A percentile compares a stretch with the other conserved stretches of the same genome.
phyloP scores from a whole-genome alignment of 2,888 invertebrate species.

The Cylindroiulus punctatus region DNA sequence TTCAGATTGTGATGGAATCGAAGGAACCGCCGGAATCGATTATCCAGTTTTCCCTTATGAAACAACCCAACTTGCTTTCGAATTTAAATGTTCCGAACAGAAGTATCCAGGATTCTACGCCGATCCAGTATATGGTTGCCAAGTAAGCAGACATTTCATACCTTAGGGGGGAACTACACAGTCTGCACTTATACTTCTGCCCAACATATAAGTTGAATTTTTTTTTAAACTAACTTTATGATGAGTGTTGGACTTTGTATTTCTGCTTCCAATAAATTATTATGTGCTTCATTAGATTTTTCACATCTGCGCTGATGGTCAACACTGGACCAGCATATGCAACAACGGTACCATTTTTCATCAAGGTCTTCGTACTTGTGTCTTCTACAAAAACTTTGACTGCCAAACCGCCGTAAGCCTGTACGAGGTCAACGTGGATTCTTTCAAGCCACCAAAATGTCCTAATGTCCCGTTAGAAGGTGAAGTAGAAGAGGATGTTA shows the following conservation, averaged over 20 bases:
- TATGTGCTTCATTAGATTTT: slow-evolving; percentile 51
- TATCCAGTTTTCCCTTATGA: neutral
- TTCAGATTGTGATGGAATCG: neutral
- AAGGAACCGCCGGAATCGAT: neutral
- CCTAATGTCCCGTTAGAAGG: neutral
- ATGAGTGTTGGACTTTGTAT: too few species aligned
- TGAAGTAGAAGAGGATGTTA: neutral
- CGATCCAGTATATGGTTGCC: slow-evolving; percentile 87
- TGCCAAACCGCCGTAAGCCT: slow-evolving; percentile 52
- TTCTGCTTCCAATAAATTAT: too few species aligned
- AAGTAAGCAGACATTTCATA: slow-evolving; percentile 70
- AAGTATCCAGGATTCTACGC: slow-evolving; percentile 87
- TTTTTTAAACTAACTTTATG: too few species aligned
- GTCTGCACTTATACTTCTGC: too few species aligned
- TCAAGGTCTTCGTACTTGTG: slow-evolving; percentile 56
- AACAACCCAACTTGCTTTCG: neutral
- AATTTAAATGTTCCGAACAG: slow-evolving; percentile 81
- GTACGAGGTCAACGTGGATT: slow-evolving; percentile 57
- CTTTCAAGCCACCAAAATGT: neutral
- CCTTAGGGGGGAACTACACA: too few species aligned
- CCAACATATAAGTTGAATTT: too few species aligned
- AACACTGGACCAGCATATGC: slow-evolving; percentile 58
- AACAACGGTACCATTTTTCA: slow-evolving; percentile 58
- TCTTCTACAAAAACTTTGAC: slow-evolving; percentile 58
- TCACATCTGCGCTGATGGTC: slow-evolving; percentile 58